Conservation (phyloP, 2,113 vertebrate species). For the Hemiscyllium ocellatum region DNA sequence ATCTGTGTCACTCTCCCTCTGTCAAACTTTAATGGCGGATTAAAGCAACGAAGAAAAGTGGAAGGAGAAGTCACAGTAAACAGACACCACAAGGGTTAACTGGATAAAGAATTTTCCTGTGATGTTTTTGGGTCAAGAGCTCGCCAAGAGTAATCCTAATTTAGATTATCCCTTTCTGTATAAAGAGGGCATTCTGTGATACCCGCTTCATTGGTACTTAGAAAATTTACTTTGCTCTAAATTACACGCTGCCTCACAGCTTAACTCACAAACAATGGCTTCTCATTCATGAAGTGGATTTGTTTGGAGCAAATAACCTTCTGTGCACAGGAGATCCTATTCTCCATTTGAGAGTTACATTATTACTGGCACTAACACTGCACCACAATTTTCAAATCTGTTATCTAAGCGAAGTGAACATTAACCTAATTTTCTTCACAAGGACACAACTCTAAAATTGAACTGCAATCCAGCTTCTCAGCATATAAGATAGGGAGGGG, state of each 20-base stretch:
- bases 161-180: constrained; percentile 25
- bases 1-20: no score
- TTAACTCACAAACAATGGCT: constrained; percentile 8
- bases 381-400: neutral
- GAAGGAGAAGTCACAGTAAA: neutral
- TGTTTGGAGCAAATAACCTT: neutral
- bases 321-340: neutral
- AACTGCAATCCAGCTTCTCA: neutral
- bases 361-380: neutral
- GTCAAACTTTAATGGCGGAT: neutral
- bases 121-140: constrained; percentile 13
- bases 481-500: neutral
- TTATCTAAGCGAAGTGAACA: neutral
- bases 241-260: constrained; percentile 14
- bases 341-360: neutral
- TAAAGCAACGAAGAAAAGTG: neutral
- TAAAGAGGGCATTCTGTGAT: constrained; percentile 18
- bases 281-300: constrained; percentile 28
- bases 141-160: neutral
- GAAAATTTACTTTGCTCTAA: neutral
- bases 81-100: neutral
- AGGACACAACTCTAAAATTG: neutral
- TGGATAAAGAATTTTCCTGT: constrained; percentile 13
- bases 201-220: neutral
- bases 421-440: constrained; percentile 1